Percentiles rank a stretch among this genome's conserved stretches.
phyloP scores from a whole-genome alignment of 2,113 vertebrate species.

The Thymallus thymallus region DNA sequence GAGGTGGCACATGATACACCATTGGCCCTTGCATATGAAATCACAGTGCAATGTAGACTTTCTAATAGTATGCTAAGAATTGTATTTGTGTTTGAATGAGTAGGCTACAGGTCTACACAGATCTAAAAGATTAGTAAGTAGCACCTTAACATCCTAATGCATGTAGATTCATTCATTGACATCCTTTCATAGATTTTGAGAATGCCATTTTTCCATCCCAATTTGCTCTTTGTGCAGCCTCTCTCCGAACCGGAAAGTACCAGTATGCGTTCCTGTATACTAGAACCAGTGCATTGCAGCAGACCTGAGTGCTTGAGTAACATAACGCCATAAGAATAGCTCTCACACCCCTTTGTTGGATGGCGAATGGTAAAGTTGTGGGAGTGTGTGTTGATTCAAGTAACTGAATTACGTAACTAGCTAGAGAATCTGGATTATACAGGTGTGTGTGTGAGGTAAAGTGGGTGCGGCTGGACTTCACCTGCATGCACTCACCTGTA shows the following conservation, averaged over 20 bases:
- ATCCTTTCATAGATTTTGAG: not conserved
- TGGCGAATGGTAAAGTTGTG: not conserved
- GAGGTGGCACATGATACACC: not conserved
- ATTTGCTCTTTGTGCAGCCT: not conserved
- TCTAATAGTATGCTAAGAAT: not conserved
- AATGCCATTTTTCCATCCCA: too few species aligned
- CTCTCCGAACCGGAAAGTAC: too few species aligned
- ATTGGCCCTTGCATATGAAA: too few species aligned
- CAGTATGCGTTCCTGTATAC: too few species aligned
- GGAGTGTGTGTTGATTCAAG: constrained; percentile 21
- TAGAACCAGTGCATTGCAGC: too few species aligned
- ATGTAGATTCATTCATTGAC: not conserved
- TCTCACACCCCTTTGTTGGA: not conserved
- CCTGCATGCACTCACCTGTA: constrained; percentile 48
- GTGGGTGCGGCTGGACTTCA: not conserved
- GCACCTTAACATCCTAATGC: too few species aligned
- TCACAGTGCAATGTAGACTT: too few species aligned
- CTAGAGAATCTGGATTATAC: not conserved
- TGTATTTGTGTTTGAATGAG: not conserved
- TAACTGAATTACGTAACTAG: constrained; percentile 19
- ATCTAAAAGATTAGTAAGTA: too few species aligned
- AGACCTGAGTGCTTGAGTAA: not conserved
- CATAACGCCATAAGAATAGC: not conserved
- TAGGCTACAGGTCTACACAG: too few species aligned
- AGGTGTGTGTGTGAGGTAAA: too few species aligned